Evolutionary conservation across 2,113 vertebrate species (phyloP).

Genomic region (Alosa alosa): DNA sequence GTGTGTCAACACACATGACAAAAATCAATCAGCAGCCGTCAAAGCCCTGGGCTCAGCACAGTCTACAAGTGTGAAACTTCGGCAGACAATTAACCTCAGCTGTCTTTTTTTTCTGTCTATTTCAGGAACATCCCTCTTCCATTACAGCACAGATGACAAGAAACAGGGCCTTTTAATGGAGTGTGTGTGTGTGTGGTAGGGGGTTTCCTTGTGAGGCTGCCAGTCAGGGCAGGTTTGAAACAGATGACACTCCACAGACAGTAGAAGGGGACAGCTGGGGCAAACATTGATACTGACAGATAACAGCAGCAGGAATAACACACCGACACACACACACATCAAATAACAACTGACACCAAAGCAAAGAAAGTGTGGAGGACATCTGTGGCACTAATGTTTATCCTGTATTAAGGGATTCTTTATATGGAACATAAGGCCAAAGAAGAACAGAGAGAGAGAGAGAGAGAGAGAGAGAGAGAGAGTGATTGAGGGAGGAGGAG

Average conservation of each 20-base stretch:
- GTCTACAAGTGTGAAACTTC: neutral
- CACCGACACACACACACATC: conserved; percentile 15
- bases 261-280: conserved; percentile 4
- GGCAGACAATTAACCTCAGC: neutral
- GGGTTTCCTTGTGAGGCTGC: neutral
- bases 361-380: neutral
- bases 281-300: neutral
- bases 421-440: neutral
- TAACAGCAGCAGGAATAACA: neutral
- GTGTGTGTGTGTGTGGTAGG: neutral
- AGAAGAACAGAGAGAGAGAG: neutral
- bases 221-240: conserved; percentile 28
- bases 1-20: neutral
- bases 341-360: neutral
- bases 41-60: neutral
- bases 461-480: neutral
- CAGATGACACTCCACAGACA: neutral
- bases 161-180: neutral
- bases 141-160: neutral
- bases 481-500: neutral
- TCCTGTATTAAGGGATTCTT: neutral
- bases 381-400: neutral
- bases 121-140: neutral
- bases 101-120: neutral
- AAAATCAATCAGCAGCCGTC: neutral